These are phyloP conservation scores for Gadus chalcogrammus DNA, from an alignment of 2,113 vertebrate species.

Conservation along the genomic window DNA sequence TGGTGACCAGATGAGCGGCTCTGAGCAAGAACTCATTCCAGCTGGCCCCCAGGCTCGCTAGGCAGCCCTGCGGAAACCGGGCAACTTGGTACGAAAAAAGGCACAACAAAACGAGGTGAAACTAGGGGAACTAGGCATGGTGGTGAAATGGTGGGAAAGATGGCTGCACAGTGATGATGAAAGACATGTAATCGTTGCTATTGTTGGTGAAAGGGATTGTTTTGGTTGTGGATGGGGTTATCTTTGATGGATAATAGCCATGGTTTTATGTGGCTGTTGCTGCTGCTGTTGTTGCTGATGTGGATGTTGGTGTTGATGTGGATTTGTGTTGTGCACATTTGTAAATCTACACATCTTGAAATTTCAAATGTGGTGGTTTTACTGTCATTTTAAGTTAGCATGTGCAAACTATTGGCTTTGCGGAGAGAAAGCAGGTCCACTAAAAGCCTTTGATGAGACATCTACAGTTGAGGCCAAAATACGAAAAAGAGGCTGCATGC, in stretches of 20 bases:
- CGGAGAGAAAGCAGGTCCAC: neutral
- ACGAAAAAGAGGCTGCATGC: neutral
- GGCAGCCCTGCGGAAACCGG: slow-evolving; percentile 40
- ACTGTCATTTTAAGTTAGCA: neutral
- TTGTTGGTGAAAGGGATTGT: slow-evolving; percentile 25
- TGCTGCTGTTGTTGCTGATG: no score
- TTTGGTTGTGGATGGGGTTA: no score
- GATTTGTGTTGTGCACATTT: no score
- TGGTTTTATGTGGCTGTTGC: no score
- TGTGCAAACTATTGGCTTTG: neutral
- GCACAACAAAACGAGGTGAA: slow-evolving; percentile 53
- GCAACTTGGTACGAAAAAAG: slow-evolving; percentile 50
- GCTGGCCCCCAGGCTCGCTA: slow-evolving; percentile 64
- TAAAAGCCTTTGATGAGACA: neutral
- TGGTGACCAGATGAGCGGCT: slow-evolving; percentile 72
- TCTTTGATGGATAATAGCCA: no score
- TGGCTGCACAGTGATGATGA: slow-evolving; percentile 31
- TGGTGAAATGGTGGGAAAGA: slow-evolving; percentile 44
- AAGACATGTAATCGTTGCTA: slow-evolving; percentile 25
- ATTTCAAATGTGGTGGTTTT: neutral
- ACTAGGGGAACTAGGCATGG: slow-evolving; percentile 37
- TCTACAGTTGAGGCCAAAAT: neutral
- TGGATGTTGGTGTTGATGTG: no score
- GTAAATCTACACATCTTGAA: no score
- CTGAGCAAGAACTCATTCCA: slow-evolving; percentile 66